Evolutionary conservation across 2,888 invertebrate genomes (phyloP), one percentile per base, ranked within the genome.

Genomic region (Lasioglossum villosulum): DNA sequence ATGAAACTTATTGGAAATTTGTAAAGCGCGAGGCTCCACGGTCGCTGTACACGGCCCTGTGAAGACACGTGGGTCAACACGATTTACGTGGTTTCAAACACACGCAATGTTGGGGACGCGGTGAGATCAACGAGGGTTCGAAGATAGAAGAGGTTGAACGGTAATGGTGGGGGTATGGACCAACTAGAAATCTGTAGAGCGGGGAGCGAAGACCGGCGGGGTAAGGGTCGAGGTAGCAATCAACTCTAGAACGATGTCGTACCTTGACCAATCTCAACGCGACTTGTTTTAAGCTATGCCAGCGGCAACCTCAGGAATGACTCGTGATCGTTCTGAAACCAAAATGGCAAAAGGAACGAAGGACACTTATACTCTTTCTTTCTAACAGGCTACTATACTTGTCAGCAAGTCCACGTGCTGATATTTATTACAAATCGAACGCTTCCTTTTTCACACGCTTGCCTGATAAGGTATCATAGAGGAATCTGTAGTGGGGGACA

Each of bases 241-340:
- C 90, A 86, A 91, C 91, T 93, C 93, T 94, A 94, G 93, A 93
- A 91, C 92, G 91, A 90, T 91, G 93, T 93, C 93, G 94, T 93
- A 94, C 94, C 94, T 94, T 94, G 94, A 94, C 94, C 94, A 94
- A 94, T 94, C 94, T 94, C 94, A 94, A 94, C 93, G 93, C 93
- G 91, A 94, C 94, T 94, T 93, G 94, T 94, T 94, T 94, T 94
- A 94, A 94, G 94, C 94, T 94, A 93, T 93, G 92, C 92, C 93
- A 86, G 90, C 91, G 91, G 89, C 92, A 93, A 92, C 94, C 93
- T 93, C 92, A 94, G 93, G 93, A 92, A 91, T 87, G 70, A 88
- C 45, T 92, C 91, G 92, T 89, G 90, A 92, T 91, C 90, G 84
- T 84, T 84, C 81, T 78, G 83, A 90, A 92, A 90, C 88, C 82